phyloP scores from a whole-genome alignment of 1,140 invertebrate species.

The Polypedilum pembai region DNA sequence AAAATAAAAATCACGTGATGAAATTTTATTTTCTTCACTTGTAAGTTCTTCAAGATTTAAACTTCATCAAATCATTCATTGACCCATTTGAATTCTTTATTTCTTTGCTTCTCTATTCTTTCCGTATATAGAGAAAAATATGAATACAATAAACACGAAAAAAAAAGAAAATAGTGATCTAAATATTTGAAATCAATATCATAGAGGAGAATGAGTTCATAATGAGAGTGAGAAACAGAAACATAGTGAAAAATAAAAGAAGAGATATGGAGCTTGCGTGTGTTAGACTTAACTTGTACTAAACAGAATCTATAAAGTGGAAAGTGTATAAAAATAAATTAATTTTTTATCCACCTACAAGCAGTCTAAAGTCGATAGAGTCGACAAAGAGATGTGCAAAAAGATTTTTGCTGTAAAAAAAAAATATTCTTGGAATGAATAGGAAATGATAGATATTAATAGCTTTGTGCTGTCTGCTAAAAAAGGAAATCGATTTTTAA shows the following conservation, averaged over 20 bases:
- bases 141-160: neutral
- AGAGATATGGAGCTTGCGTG: conserved; percentile 9
- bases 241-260: neutral
- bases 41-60: neutral
- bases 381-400: neutral
- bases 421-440: conserved; percentile 8
- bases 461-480: neutral
- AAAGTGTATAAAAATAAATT: conserved; percentile 20
- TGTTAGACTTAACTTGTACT: neutral
- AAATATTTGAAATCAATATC: conserved; percentile 14
- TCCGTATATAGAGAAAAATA: neutral
- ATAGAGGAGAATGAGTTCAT: neutral
- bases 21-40: too few relatives aligned
- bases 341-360: neutral
- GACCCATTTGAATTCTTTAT: conserved; percentile 3
- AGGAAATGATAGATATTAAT: conserved; percentile 19
- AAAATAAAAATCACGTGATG: too few relatives aligned
- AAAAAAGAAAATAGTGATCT: neutral
- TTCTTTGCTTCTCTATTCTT: neutral
- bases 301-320: neutral
- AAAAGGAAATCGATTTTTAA: conserved; percentile 19
- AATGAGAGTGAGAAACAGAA: neutral
- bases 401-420: neutral
- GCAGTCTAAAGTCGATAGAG: neutral
- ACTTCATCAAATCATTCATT: neutral